phyloP scores from a whole-genome alignment of 2,113 vertebrate genomes.

The Sphyrna mokarran region DNA sequence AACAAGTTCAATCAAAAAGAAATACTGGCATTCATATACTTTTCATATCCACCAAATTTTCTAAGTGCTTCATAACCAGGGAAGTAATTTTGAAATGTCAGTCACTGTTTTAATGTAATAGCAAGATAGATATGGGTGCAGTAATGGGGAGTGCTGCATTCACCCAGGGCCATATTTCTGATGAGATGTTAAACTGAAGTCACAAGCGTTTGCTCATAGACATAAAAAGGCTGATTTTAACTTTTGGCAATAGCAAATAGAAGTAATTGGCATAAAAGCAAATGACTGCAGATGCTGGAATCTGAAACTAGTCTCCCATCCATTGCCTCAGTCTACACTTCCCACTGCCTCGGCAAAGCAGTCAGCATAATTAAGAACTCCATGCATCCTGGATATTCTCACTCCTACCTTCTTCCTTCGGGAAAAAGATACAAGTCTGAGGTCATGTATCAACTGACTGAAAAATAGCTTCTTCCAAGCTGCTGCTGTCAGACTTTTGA shows the following conservation, averaged over 20 bases:
- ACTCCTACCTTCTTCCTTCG: no score
- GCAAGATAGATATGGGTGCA: not conserved
- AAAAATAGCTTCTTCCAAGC: no score
- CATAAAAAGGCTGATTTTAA: not conserved
- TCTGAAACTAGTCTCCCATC: no score
- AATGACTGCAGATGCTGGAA: no score
- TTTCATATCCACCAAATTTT: not conserved
- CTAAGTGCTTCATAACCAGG: not conserved
- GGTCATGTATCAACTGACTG: no score
- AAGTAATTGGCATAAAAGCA: no score
- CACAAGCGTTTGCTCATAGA: not conserved
- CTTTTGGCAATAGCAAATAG: not conserved
- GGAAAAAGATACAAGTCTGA: no score
- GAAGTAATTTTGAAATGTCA: not conserved
- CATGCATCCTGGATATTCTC: no score
- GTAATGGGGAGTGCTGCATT: not conserved
- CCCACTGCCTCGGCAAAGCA: no score
- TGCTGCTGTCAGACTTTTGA: no score
- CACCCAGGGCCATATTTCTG: not conserved
- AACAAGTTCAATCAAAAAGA: not conserved
- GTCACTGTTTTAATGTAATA: not conserved
- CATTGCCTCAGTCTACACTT: no score
- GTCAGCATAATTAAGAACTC: no score
- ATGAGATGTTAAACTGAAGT: not conserved
- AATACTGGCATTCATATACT: not conserved